Evolutionary conservation across 2,888 invertebrate species (phyloP).

Genomic region (Drosophila seclusa): DNA sequence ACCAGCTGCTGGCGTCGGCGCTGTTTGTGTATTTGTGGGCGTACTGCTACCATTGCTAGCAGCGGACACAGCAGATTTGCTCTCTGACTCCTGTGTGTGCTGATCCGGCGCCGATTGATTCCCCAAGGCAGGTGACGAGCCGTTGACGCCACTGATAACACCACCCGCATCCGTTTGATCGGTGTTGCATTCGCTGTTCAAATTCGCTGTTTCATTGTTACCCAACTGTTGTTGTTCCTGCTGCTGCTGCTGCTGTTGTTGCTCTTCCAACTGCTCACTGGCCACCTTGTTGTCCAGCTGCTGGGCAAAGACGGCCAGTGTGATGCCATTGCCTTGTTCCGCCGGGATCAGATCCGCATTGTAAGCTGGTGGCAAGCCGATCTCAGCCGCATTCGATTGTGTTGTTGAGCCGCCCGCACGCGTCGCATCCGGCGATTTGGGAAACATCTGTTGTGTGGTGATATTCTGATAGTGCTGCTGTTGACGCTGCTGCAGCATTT

Average conservation of each 20-base stretch:
- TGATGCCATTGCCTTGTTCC: constrained; percentile 63
- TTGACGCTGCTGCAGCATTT: constrained; percentile 83
- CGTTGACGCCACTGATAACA: constrained; percentile 42
- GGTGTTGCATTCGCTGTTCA: constrained; percentile 4
- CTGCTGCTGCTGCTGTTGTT: constrained; percentile 29
- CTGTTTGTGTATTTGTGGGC: constrained; percentile 25
- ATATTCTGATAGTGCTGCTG: constrained; percentile 83
- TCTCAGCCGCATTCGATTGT: constrained; percentile 42
- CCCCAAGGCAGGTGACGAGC: constrained; percentile 25
- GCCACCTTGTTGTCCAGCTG: constrained; percentile 75
- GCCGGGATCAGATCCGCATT: constrained; percentile 57
- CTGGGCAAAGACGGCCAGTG: constrained; percentile 73
- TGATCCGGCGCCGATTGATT: constrained; percentile 33
- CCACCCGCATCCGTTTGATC: constrained; percentile 72
- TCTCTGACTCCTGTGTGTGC: constrained; percentile 33
- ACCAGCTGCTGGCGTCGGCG: constrained; percentile 18
- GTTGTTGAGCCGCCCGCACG: constrained; percentile 56
- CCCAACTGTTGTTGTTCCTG: constrained; percentile 21
- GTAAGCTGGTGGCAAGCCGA: constrained; percentile 52
- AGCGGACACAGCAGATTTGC: constrained; percentile 30
- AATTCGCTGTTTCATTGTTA: constrained; percentile 35
- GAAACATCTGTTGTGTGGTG: constrained; percentile 83
- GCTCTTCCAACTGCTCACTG: constrained; percentile 59
- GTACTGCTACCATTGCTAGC: constrained; percentile 44
- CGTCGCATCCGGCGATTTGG: constrained; percentile 71